Evolutionary conservation across 2,888 invertebrate genomes (phyloP).

Genomic region (Apamea sordens): DNA sequence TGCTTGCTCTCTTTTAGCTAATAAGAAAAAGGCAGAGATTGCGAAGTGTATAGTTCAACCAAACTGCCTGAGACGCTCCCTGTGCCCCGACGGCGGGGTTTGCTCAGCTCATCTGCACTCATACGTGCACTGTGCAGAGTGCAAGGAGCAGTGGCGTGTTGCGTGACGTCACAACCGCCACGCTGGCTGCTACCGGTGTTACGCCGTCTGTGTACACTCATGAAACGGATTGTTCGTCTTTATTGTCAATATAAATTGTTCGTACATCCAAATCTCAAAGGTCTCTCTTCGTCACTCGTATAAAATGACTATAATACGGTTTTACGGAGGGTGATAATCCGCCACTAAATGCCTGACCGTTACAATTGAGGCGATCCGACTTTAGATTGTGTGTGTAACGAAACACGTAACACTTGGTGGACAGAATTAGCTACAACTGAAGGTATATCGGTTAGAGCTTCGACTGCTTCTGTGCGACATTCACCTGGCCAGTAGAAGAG

Average conservation of each 20-base stretch:
- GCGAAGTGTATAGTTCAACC: not conserved
- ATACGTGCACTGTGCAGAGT: not conserved
- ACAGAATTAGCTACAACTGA: not conserved
- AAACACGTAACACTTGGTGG: not conserved
- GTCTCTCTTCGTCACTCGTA: not conserved
- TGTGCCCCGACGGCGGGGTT: not conserved
- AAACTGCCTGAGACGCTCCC: no score
- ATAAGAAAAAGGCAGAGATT: not conserved
- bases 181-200: not conserved
- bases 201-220: not conserved
- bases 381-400: no score
- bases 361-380: not conserved
- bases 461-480: not conserved
- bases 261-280: not conserved
- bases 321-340: not conserved
- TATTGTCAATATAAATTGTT: not conserved
- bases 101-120: not conserved
- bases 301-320: not conserved
- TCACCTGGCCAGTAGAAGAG: not conserved
- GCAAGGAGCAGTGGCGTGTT: not conserved
- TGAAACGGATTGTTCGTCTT: not conserved
- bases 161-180: slow-evolving; percentile 6
- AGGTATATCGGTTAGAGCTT: not conserved
- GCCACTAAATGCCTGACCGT: not conserved
- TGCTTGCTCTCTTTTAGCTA: not conserved